phyloP scores from a whole-genome alignment of 2,113 vertebrate species.

The Microtus ochrogaster region DNA sequence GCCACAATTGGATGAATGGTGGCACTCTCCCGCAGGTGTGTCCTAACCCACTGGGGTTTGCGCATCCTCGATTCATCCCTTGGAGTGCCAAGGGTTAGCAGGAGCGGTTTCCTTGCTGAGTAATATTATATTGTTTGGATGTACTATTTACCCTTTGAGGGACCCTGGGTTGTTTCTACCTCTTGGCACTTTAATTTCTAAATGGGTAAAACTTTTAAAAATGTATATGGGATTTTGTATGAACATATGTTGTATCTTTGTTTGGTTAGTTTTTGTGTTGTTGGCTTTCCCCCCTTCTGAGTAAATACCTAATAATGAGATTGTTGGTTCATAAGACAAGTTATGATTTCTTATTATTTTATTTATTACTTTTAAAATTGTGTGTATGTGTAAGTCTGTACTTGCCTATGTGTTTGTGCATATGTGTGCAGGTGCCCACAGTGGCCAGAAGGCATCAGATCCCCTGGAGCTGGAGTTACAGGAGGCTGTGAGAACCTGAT shows the following conservation, averaged over 20 bases:
- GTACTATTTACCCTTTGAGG: background rate
- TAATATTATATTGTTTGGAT: background rate
- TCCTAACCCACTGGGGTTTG: no score
- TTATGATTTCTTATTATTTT: background rate
- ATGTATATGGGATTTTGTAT: background rate
- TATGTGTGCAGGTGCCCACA: background rate
- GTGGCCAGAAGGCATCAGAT: background rate
- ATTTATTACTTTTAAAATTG: background rate
- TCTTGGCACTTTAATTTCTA: slow-evolving; percentile 1
- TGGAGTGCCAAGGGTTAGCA: background rate
- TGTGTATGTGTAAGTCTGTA: background rate
- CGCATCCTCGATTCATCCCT: background rate
- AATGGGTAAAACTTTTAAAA: background rate
- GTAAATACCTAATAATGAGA: background rate
- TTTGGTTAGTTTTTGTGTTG: no score
- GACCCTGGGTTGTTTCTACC: background rate
- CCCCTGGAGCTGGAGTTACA: background rate
- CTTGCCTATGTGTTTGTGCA: background rate
- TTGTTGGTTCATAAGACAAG: background rate
- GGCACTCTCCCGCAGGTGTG: background rate
- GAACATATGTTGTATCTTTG: background rate
- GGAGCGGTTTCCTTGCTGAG: background rate
- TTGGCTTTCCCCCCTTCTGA: background rate
- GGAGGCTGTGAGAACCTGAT: background rate
- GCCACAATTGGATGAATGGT: background rate